Conservation (phyloP, 2,888 invertebrate genomes). For the Mimas tiliae region DNA sequence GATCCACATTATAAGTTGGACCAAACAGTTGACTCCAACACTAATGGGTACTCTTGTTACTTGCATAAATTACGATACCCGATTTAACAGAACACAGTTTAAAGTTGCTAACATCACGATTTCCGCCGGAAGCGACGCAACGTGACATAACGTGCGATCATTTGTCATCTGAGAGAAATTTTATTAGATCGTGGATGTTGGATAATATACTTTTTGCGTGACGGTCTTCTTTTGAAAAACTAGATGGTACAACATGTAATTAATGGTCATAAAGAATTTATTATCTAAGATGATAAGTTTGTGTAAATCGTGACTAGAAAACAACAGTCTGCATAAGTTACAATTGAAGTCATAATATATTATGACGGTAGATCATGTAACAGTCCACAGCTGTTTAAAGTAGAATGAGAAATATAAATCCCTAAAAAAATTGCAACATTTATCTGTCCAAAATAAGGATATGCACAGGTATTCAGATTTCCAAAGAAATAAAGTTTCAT, state of each 20-base stretch:
- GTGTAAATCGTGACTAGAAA: neutral
- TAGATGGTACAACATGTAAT: neutral
- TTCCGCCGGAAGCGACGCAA: slow-evolving; percentile 49
- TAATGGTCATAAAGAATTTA: slow-evolving; percentile 5
- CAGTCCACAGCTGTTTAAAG: no score
- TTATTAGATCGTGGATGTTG: slow-evolving; percentile 17
- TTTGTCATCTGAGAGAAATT: slow-evolving; percentile 24
- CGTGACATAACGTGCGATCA: slow-evolving; percentile 44
- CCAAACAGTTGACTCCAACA: neutral
- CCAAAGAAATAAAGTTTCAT: no score
- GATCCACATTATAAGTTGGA: neutral
- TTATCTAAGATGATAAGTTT: neutral
- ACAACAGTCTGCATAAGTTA: neutral
- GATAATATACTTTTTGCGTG: neutral
- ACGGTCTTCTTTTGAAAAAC: neutral
- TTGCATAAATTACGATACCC: slow-evolving; percentile 4
- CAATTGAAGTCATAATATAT: neutral
- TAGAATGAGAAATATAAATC: no score
- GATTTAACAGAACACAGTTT: slow-evolving; percentile 47
- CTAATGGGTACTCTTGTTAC: neutral
- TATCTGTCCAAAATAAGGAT: no score
- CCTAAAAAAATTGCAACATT: no score
- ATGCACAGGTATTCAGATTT: no score
- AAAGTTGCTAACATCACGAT: slow-evolving; percentile 53
- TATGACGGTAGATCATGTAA: no score